Percentiles rank a stretch among this genome's conserved stretches.
Evolutionary conservation across 2,797 vertebrate genomes (phyloP).

Genomic region (Cuniculus paca): DNA sequence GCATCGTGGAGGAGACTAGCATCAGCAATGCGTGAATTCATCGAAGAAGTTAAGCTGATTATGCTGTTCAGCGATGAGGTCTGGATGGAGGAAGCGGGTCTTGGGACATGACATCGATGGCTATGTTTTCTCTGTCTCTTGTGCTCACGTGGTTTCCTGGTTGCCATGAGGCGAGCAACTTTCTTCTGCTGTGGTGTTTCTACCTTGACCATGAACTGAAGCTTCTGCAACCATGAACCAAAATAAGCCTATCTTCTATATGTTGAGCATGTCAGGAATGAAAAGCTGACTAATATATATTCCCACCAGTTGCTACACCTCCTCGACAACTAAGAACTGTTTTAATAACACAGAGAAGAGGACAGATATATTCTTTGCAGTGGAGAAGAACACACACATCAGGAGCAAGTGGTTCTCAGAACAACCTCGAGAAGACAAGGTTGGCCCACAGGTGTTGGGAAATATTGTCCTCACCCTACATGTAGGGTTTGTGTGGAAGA

Average conservation of each 20-base stretch:
- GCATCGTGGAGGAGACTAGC: neutral
- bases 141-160: neutral
- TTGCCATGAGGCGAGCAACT: neutral
- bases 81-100: too few species aligned
- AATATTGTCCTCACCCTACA: neutral
- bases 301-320: neutral
- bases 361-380: neutral
- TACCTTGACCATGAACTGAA: neutral
- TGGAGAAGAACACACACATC: neutral
- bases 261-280: neutral
- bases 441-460: neutral
- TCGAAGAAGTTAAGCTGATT: neutral
- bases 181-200: neutral
- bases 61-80: neutral
- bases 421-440: neutral
- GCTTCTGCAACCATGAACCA: neutral
- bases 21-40: neutral
- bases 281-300: neutral
- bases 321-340: neutral
- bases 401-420: neutral
- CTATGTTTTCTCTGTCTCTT: neutral
- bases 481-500: neutral
- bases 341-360: neutral
- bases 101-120: rapidly evolving
- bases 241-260: neutral